Base-by-base conservation (phyloP, 2,888 invertebrate species). In the Miltochrista miniata region DNA sequence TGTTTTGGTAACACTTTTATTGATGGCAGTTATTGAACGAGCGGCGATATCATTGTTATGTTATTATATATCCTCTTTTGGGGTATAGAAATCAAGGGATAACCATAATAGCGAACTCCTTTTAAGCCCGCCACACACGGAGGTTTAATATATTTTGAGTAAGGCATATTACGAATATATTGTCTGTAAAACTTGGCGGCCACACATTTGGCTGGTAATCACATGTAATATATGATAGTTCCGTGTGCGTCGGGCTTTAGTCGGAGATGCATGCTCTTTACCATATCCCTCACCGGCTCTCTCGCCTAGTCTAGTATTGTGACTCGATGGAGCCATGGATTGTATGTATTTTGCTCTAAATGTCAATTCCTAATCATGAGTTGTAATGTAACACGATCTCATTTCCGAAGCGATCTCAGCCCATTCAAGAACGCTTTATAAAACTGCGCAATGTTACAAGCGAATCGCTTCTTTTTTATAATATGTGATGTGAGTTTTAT, bases 361-460 rank as follows among this genome's bases (percentile, higher is more conserved):
- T 45, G 48, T 56, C 46, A 36, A 63, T 45, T 59, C 48, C 54
- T 54, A 36, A 67, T 50, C 55, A 60, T 65, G 68, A 65, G 63
- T 64, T 69, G 70, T 73, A 74, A 4, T 24, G 5, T 24, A 76
- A 66, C 61, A n/a, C 72, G 81, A 79, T 79, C 81, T 81, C 79
- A 75, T 72, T 71, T 68, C 41, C 42, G 56, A 68, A 59, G 60
- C 61, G 63, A 48, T 59, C 51, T 59, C 57, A 53, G 54, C 45
- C 48, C 55, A 14, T 46, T 29, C 45, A 47, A 41, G 54, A 52
- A 56, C 48, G 56, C 53, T 64, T 60, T 51, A 55, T 35, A 51
- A 66, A 63, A 53, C 56, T 47, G 48, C 57, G 50, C 61, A 52
- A 62, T 53, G 54, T 55, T 59, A 54, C 54, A 54, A 59, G 50